Percentiles rank a stretch among this genome's conserved stretches.
Evolutionary conservation across 2,888 invertebrate species (phyloP).

Genomic region (Synergus laeviventris): DNA sequence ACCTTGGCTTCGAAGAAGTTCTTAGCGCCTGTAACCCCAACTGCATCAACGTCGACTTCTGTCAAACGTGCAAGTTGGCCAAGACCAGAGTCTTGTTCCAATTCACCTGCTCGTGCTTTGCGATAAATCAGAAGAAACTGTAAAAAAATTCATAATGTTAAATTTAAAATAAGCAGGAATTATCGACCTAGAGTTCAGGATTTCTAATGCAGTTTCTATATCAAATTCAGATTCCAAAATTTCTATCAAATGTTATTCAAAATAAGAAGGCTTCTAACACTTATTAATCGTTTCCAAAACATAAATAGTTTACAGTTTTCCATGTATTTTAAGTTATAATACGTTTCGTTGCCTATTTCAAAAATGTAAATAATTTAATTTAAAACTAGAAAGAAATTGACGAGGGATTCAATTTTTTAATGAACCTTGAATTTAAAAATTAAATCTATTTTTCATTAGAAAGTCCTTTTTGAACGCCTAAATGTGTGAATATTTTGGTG

Average conservation of each 20-base stretch:
- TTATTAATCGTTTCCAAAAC: no score
- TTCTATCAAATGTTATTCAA: not conserved
- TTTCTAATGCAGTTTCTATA: not conserved
- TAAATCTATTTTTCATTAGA: not conserved
- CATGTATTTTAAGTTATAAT: no score
- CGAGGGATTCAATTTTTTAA: not conserved
- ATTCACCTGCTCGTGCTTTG: conserved; percentile 94
- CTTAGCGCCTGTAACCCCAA: conserved; percentile 96
- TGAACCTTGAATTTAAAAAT: not conserved
- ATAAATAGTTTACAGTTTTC: no score
- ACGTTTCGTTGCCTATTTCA: no score
- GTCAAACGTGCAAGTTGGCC: conserved; percentile 90
- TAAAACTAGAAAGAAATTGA: not conserved
- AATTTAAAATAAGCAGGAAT: not conserved
- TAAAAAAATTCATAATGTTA: conserved; percentile 44
- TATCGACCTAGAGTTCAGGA: not conserved
- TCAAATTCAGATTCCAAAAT: not conserved
- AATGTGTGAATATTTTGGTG: no score
- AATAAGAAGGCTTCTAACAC: not conserved
- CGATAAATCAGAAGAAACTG: conserved; percentile 86
- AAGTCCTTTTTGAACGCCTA: not conserved
- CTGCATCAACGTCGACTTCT: conserved; percentile 95
- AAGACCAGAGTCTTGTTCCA: conserved; percentile 91
- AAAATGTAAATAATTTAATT: no score
- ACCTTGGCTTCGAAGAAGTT: conserved; percentile 97